Conservation (phyloP, 2,888 invertebrate genomes). For the Strigamia maritima region DNA sequence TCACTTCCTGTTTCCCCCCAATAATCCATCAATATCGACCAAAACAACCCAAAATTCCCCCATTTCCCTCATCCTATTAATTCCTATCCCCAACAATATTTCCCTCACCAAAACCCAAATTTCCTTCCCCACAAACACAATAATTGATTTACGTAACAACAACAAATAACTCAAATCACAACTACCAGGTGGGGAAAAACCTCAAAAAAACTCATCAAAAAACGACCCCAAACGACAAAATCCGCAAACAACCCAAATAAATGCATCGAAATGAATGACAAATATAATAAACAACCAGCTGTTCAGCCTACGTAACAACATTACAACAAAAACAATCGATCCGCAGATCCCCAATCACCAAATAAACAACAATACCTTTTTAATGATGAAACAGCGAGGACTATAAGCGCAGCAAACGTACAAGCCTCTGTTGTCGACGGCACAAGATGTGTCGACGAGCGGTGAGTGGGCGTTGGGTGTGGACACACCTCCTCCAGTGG, state of each 20-base stretch:
- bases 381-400: constrained; percentile 64
- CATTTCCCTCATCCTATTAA: no score
- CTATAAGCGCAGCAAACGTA: constrained; percentile 64
- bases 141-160: no score
- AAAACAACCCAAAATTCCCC: no score
- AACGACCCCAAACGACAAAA: neutral
- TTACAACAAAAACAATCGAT: no score
- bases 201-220: no score
- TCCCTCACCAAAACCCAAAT: no score
- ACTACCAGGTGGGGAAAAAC: no score
- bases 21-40: no score
- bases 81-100: no score
- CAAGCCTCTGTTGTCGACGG: neutral
- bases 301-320: neutral
- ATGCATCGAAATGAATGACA: neutral
- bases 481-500: neutral
- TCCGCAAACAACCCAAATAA: neutral
- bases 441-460: neutral
- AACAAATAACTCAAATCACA: no score
- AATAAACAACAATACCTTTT: constrained; percentile 57
- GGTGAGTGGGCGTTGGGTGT: neutral
- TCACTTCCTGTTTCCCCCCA: no score
- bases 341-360: neutral
- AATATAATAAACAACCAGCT: neutral
- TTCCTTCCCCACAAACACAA: no score